A percentile compares a stretch with the other conserved stretches of the same genome.
These are phyloP conservation scores for Microtus oregoni DNA, from an alignment of 2,113 vertebrate species.

Conservation along the genomic window DNA sequence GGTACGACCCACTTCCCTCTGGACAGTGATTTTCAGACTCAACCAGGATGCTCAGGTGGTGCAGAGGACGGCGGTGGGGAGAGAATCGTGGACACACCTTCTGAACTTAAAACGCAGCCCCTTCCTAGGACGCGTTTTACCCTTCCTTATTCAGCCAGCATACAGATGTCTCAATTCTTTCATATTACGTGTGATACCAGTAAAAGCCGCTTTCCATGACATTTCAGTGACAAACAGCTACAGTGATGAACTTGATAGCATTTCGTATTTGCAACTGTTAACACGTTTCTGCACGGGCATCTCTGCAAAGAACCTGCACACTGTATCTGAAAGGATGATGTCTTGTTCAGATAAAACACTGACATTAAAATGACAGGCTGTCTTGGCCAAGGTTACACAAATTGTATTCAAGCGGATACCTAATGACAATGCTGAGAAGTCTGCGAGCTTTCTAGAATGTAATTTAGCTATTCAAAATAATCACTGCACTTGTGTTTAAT, in stretches of 20 bases:
- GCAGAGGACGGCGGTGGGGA: background rate
- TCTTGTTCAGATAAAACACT: slow-evolving; percentile 94
- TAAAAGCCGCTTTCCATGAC: slow-evolving; percentile 94
- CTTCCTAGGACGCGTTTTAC: slow-evolving; percentile 80
- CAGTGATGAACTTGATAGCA: slow-evolving; percentile 94
- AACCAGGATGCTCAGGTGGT: slow-evolving; percentile 71
- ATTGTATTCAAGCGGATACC: slow-evolving; percentile 93
- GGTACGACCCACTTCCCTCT: slow-evolving; percentile 64
- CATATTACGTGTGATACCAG: slow-evolving; percentile 91
- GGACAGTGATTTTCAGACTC: slow-evolving; percentile 74
- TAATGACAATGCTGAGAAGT: slow-evolving; percentile 95
- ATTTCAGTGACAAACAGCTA: slow-evolving; percentile 96
- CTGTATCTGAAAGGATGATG: slow-evolving; percentile 91
- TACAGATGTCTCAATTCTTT: slow-evolving; percentile 93
- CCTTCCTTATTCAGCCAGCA: slow-evolving; percentile 87
- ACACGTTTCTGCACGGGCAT: slow-evolving; percentile 90
- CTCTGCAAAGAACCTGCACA: slow-evolving; percentile 90
- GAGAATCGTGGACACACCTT: slow-evolving; percentile 49
- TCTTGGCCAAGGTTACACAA: slow-evolving; percentile 97
- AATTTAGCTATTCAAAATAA: slow-evolving; percentile 96
- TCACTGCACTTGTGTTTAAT: slow-evolving; percentile 93
- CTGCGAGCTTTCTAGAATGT: slow-evolving; percentile 95
- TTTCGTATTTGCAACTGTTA: slow-evolving; percentile 94
- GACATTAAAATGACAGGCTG: slow-evolving; percentile 95
- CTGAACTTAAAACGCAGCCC: slow-evolving; percentile 80